Conservation (phyloP, 2,888 invertebrate species). For the Mamestra brassicae region DNA sequence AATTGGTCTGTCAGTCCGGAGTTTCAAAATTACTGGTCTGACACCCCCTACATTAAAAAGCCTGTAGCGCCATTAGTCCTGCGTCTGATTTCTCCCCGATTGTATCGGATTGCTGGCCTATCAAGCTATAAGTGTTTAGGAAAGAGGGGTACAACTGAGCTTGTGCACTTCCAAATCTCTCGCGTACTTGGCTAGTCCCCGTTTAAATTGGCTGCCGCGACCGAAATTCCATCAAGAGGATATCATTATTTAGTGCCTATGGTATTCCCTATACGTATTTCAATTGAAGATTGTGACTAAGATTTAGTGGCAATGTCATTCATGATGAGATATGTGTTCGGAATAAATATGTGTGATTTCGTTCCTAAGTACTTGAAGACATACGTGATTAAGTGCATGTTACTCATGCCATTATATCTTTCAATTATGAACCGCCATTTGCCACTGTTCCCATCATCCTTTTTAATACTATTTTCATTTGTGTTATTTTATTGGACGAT, state of each 20-base stretch:
- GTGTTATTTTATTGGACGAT: not conserved
- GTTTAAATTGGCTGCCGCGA: not conserved
- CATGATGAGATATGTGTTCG: slow-evolving; percentile 51
- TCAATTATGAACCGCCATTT: slow-evolving; percentile 36
- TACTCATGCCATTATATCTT: slow-evolving; percentile 15
- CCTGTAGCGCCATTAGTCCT: no score
- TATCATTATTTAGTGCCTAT: slow-evolving; percentile 19
- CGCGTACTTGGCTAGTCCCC: not conserved
- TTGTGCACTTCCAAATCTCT: not conserved
- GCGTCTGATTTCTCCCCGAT: not conserved
- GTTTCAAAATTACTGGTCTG: no score
- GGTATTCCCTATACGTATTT: slow-evolving; percentile 44
- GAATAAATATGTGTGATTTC: slow-evolving; percentile 53
- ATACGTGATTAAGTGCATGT: slow-evolving; percentile 44
- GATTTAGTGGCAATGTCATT: slow-evolving; percentile 54
- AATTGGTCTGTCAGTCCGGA: no score
- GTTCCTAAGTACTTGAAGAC: slow-evolving; percentile 45
- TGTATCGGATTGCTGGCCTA: rapidly evolving
- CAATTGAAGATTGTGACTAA: slow-evolving; percentile 57
- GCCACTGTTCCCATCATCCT: slow-evolving; percentile 1
- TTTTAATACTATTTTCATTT: not conserved
- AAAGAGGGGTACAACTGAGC: no score
- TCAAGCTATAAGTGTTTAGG: no score
- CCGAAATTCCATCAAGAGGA: slow-evolving; percentile 1
- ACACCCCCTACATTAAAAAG: not conserved